Base-by-base conservation (phyloP, 2,797 vertebrate genomes). In the Syndactyla subalaris region DNA sequence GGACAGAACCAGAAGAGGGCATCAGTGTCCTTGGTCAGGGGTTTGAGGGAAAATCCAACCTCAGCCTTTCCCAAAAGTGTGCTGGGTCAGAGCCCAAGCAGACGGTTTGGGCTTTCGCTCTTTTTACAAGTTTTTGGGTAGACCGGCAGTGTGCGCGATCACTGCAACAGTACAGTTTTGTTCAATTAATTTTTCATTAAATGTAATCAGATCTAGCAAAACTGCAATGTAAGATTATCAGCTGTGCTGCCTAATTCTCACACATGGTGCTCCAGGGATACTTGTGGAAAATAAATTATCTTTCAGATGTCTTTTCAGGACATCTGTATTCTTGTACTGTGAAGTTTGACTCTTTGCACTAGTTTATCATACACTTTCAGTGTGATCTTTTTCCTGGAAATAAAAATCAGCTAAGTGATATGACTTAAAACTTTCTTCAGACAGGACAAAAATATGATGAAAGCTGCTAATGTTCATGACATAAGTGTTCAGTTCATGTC, bases 1-100 rank as follows among this genome's bases (percentile, higher is more conserved):
- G 49, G 48, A 32, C 34, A 32, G 8, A 63, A 58, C 92, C 95
- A 92, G 92, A 58, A 94, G 95, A 96, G 88, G 90, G 93, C 93
- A 89, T 73, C 74, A 74, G 26, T 21, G 51, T 49, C 67, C 88
- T 75, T 84, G 77, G 5, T 86, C 70, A 10, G 12, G 36, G 43
- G 57, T 58, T 75, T 22, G 41, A 74, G 18, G 19, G 3, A 49
- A 12, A 15, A 14, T 34, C 23, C 49, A 59, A 27, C n/a, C 22
- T 18, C 6, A 21, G 57, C 1, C 0, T 26, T 77, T 51, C 41
- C 27, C 18, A 8, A 39, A 52, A 59, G 27, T n/a, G 30, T 43
- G n/a, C 18, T 29, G 30, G 29, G 10, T 70, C 62, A 48, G 46
- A 70, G 39, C 20, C 83, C 49, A 24, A 6, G 45, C 15, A 23